A percentile compares a stretch with the other conserved stretches of the same genome.
phyloP scores from a whole-genome alignment of 2,888 invertebrate species.

The Dynastes tityus region DNA sequence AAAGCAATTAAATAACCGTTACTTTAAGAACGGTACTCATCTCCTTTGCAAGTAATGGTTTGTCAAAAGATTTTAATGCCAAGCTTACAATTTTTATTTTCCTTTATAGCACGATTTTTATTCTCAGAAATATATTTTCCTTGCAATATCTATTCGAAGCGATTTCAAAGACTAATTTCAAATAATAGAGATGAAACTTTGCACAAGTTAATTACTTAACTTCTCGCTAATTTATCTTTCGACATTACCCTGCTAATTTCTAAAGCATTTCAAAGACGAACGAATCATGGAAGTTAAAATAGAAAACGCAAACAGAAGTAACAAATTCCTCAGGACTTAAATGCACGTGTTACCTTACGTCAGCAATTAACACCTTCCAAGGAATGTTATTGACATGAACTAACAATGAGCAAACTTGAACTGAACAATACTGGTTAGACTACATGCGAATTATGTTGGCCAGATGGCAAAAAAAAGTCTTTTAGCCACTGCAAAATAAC shows the following conservation, averaged over 20 bases:
- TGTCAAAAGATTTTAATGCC: neutral
- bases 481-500: neutral
- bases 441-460: neutral
- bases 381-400: conserved; percentile 20
- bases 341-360: conserved; percentile 33
- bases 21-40: neutral
- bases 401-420: conserved; percentile 4
- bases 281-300: conserved; percentile 2
- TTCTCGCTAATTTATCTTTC: neutral
- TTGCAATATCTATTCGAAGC: too few relatives aligned
- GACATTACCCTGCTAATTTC: neutral
- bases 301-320: conserved; percentile 23
- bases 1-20: conserved; percentile 18
- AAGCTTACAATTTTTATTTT: neutral
- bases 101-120: neutral
- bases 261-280: neutral
- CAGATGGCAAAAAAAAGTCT: neutral
- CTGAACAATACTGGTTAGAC: neutral
- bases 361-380: conserved; percentile 23
- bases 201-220: neutral
- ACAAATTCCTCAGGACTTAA: conserved; percentile 22
- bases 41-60: neutral
- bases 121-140: too few relatives aligned
- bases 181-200: neutral
- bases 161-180: neutral